Conservation (phyloP, 2,888 invertebrate species). For the Globia sparganii region DNA sequence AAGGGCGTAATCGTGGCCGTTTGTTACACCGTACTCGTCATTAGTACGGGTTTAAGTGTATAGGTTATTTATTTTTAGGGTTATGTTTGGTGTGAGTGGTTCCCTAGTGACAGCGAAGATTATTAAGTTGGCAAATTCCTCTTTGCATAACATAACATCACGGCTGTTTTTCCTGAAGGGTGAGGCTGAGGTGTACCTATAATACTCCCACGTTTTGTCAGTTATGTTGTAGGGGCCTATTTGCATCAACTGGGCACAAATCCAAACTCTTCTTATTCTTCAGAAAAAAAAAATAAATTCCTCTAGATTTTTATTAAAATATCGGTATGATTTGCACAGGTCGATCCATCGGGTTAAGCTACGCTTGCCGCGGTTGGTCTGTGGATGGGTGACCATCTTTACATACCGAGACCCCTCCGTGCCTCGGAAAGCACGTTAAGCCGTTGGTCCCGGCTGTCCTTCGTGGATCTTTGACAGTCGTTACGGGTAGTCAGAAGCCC, state of each 20-base stretch:
- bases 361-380: too few relatives aligned
- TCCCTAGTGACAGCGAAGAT: constrained; percentile 6
- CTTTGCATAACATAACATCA: neutral
- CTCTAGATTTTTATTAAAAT: neutral
- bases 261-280: neutral
- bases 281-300: neutral
- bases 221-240: neutral
- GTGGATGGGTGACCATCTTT: too few relatives aligned
- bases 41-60: constrained; percentile 32
- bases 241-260: neutral
- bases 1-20: constrained; percentile 66
- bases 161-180: neutral
- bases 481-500: too few relatives aligned
- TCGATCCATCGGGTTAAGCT: too few relatives aligned
- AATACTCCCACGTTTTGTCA: neutral
- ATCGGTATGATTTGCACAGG: too few relatives aligned
- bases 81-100: constrained; percentile 39
- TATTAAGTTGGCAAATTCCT: constrained; percentile 13
- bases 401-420: too few relatives aligned
- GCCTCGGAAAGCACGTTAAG: too few relatives aligned
- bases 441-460: too few relatives aligned
- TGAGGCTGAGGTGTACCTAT: neutral
- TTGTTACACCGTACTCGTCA: constrained; percentile 67
- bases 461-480: too few relatives aligned
- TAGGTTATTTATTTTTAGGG: constrained; percentile 39